Evolutionary conservation across 2,797 vertebrate genomes (phyloP), one percentile per base, ranked within the genome.

Genomic region (Coregonus sp.): DNA sequence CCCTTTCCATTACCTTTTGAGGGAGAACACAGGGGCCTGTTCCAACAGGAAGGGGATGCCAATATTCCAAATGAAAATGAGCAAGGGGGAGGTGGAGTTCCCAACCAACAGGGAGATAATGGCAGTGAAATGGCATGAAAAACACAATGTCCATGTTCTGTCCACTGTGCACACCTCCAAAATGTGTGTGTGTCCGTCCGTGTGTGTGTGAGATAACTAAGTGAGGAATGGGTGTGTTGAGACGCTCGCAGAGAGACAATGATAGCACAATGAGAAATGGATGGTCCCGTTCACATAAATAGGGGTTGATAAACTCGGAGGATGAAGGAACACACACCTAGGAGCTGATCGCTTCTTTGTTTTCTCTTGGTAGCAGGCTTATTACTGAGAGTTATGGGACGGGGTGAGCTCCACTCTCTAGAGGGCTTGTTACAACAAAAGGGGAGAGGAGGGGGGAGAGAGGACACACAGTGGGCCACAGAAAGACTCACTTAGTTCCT

Each of bases 371-470:
- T 20, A 7, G 73, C 35, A 14, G 5, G 51, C 56, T 71, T 79
- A 83, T 81, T 91, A 79, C 84, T 85, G 85, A 87, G 86, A 86
- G 78, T 78, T 79, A 74, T 72, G 84, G 71, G 82, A 82, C 82
- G 82, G 85, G 78, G 79, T 75, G 70, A 52, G 70, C 80, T 70
- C 77, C 75, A 70, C 73, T 72, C 69, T 81, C 37, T n/a, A 35
- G 78, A 25, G 25, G 25, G 80, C 80, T 89, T 83, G 86, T 90
- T 88, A 87, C 79, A 80, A 85, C 47, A 77, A 75, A 82, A 51
- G 72, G 71, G 73, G 66, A 76, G 81, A 80, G 85, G 68, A 47
- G 69, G 15, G 56, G 31, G 75, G 5, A 68, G 25, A 25, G 25
- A 25, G 25, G 25, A 25, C 29, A 61, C n/a, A 77, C 84, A 87